Evolutionary conservation across 2,888 invertebrate species (phyloP).

Genomic region (Macrophya alboannulata): DNA sequence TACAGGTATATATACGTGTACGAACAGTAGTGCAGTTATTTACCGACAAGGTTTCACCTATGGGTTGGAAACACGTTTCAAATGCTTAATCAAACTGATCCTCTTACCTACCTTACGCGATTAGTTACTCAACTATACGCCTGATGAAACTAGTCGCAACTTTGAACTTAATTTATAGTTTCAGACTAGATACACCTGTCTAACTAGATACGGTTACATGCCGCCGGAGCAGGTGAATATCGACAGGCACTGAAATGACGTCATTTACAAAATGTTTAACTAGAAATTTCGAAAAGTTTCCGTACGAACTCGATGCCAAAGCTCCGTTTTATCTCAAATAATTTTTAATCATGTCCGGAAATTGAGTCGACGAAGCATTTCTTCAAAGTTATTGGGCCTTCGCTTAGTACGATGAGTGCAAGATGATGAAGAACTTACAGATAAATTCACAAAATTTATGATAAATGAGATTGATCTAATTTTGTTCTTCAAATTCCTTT

Average conservation of each 20-base stretch:
- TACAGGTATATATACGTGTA: not conserved
- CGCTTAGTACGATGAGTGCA: no score
- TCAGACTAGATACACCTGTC: not conserved
- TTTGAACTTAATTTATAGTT: constrained; percentile 43
- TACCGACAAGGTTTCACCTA: not conserved
- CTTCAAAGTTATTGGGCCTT: no score
- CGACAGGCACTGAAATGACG: no score
- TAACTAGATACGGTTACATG: not conserved
- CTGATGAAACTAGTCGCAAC: constrained; percentile 10
- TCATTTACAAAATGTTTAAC: no score
- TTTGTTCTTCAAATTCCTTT: not conserved
- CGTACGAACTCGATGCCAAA: no score
- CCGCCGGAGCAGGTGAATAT: not conserved
- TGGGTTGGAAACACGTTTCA: constrained; percentile 18
- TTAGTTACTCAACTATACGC: constrained; percentile 24
- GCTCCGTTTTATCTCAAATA: no score
- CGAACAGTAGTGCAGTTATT: not conserved
- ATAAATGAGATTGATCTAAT: no score
- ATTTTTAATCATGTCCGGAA: no score
- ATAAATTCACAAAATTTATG: no score
- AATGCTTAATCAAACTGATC: constrained; percentile 46
- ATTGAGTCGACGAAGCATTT: no score
- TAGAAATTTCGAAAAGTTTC: no score
- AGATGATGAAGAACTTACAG: no score
- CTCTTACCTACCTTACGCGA: constrained; percentile 37